Evolutionary conservation across 2,797 vertebrate species (phyloP), one percentile per base, ranked within the genome.

Genomic region (Scolopax bukidnonensis): DNA sequence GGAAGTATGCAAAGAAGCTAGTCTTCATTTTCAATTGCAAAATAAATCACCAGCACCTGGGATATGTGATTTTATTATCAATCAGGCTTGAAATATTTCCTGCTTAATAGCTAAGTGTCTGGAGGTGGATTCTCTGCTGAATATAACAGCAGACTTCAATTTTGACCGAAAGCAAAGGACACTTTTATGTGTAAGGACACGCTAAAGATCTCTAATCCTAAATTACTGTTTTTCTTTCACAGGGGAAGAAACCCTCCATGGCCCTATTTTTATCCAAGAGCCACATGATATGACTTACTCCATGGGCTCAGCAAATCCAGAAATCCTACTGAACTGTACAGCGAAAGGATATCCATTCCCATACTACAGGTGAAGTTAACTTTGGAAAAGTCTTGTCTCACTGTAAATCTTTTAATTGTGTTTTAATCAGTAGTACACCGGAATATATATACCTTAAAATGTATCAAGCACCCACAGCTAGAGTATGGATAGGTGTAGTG

Each of bases 181-280:
- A 38, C 25, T 77, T 89, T 50, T 20, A 67, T 61, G 36, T 25
- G 30, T 25, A 87, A 94, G 88, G 83, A 80, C 61, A 71, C 0
- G 0, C 28, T 84, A 11, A 70, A 88, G 53, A 79, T 60, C 32
- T 6, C 84, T 84, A 50, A 90, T 85, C 45, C 93, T 51, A 83
- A 93, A 92, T 78, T 75, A 84, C 30, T 94, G 53, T 89, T 97
- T 93, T 95, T 70, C 87, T 95, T 94, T 84, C 24, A 9, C 98
- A 99, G 99, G 98, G 90, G 97, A 96, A 91, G 98, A 93, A 78
- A 92, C 59, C 47, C 87, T 93, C 38, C 97, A 96, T 19, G 93
- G 90, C 63, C 97, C 97, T 74, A 16, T 95, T 91, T 98, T 98
- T 90, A 97, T 93, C 48, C 97, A 97, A 77, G 97, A 98, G 84